Evolutionary conservation across 2,888 invertebrate species (phyloP).

Genomic region (Tipula helvola): DNA sequence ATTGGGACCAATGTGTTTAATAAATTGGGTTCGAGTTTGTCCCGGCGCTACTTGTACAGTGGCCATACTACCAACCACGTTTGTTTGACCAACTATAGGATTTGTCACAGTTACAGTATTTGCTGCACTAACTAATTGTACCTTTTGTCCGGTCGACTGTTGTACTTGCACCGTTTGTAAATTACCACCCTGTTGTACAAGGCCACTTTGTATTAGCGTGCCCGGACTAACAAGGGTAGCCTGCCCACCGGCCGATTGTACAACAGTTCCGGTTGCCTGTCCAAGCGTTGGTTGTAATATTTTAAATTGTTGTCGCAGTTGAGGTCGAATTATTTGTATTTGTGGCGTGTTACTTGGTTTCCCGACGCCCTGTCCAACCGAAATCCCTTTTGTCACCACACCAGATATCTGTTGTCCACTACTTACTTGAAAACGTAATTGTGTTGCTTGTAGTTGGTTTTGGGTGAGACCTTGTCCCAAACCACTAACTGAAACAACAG

Average conservation of each 20-base stretch:
- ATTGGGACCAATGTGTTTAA: conserved; percentile 29
- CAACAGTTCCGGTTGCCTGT: conserved; percentile 23
- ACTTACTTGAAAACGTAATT: conserved; percentile 30
- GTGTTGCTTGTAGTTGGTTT: conserved; percentile 31
- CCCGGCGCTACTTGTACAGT: conserved; percentile 39
- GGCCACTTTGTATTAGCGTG: conserved; percentile 32
- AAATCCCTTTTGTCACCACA: conserved; percentile 30
- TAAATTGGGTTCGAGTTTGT: conserved; percentile 32
- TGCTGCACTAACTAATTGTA: conserved; percentile 27
- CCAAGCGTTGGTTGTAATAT: conserved; percentile 20
- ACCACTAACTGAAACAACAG: conserved; percentile 33
- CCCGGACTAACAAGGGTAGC: conserved; percentile 29
- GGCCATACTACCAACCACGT: conserved; percentile 33
- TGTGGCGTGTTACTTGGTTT: conserved; percentile 25
- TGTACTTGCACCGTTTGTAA: conserved; percentile 29
- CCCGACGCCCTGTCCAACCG: conserved; percentile 32
- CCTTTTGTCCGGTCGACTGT: conserved; percentile 28
- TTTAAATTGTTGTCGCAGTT: conserved; percentile 28
- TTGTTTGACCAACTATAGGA: conserved; percentile 23
- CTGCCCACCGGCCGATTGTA: conserved; percentile 29
- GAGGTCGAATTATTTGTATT: conserved; percentile 31
- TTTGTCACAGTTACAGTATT: conserved; percentile 17
- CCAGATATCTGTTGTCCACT: conserved; percentile 26
- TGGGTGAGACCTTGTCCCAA: conserved; percentile 28
- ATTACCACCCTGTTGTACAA: conserved; percentile 24